Base-by-base conservation (phyloP, 2,113 vertebrate genomes). In the Laterallus jamaicensis region DNA sequence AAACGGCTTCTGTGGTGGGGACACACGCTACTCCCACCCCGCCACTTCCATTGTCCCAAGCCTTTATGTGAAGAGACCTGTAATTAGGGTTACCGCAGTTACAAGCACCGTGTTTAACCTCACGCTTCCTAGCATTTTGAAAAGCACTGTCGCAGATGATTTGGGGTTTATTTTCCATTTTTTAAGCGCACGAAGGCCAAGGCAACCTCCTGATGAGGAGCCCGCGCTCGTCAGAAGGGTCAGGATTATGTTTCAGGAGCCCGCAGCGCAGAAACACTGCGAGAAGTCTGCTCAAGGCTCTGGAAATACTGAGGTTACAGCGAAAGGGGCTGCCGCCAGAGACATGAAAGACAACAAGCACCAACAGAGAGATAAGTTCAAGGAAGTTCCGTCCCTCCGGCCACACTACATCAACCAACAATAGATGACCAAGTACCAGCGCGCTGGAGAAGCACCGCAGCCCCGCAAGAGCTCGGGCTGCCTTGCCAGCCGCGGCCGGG, bases 341-440 rank as follows among this genome's bases (percentile, higher is more conserved):
- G 2, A 44, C 13, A 1, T 15, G 8, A 6, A n/a, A 24, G 16
- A 50, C 60, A 50, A 24, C 6, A 13, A 10, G 12, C 63, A 20
- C 2, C 2, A 16, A 11, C 24, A 49, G 39, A 55, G 58, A 40
- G 31, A 40, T 5, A 13, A 67, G 90, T 5, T n/a, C 25, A 56
- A 16, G 10, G 2, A 76, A 90, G 68, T 70, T 66, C 3, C 35
- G n/a, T 24, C n/a, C 1, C 52, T 35, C 25, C 75, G n/a, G 70
- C 39, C 64, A 3, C 67, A 11, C 31, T 0, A 2, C 1, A 13
- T 9, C 56, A 1, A 4, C 58, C 60, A 9, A 10, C 67, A 39
- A 4, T 0, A 28, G 54, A 2, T 0, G 55, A 3, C 44, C 2
- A 5, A 26, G 44, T 3, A 1, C 1, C 42, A 20, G 83, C 0